phyloP scores from a whole-genome alignment of 2,113 vertebrate genomes.

The Chionis minor region DNA sequence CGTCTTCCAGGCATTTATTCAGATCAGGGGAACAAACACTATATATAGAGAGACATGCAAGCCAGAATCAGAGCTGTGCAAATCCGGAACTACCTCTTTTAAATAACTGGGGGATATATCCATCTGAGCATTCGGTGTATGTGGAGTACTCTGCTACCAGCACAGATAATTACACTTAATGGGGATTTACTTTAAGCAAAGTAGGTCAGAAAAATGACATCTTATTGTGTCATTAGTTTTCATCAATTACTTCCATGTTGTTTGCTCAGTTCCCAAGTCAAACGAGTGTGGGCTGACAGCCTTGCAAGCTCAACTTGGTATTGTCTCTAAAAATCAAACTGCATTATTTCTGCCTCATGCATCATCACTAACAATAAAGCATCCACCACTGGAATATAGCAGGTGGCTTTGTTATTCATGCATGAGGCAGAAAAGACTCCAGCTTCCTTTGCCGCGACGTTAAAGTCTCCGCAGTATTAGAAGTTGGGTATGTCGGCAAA shows the following conservation, averaged over 20 bases:
- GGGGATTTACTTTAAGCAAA: constrained; percentile 41
- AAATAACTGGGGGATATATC: constrained; percentile 13
- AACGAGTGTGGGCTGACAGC: constrained; percentile 44
- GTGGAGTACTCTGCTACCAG: not conserved
- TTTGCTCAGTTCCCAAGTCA: constrained; percentile 53
- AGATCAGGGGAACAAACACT: constrained; percentile 26
- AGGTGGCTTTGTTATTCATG: constrained; percentile 62
- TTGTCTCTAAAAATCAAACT: constrained; percentile 56
- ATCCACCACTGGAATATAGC: constrained; percentile 36
- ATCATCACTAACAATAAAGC: constrained; percentile 59
- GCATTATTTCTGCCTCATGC: constrained; percentile 65
- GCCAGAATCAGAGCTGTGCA: constrained; percentile 7
- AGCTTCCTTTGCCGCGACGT: not conserved
- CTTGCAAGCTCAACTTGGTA: constrained; percentile 43
- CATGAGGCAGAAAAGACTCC: constrained; percentile 29
- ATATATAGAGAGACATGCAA: not conserved
- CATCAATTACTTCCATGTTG: constrained; percentile 58
- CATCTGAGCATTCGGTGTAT: not conserved
- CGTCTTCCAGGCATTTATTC: constrained; percentile 48
- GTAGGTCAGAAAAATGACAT: constrained; percentile 57
- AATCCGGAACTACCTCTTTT: constrained; percentile 35
- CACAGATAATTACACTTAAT: constrained; percentile 47
- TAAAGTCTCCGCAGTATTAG: not conserved
- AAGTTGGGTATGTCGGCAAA: not conserved
- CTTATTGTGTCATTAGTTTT: constrained; percentile 53